Evolutionary conservation across 2,113 vertebrate species (phyloP), one percentile per base, ranked within the genome.

Genomic region (Nothocercus julius): DNA sequence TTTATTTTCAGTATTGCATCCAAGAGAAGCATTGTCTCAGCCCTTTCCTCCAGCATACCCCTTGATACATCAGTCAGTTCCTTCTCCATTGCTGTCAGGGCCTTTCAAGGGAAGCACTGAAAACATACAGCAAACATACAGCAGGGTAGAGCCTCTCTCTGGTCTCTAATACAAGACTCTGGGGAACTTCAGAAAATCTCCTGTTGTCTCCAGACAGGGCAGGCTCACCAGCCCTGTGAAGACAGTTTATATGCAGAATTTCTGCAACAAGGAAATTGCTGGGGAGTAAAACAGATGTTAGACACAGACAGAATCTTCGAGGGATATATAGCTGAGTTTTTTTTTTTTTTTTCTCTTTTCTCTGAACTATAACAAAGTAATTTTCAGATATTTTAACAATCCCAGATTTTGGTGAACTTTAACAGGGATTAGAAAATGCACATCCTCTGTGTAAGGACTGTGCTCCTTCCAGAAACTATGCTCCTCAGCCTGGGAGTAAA

Each of bases 381-480:
- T 91, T 76, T 93, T 82, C 70, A 91, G 25, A 76, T 47, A 49
- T 22, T 73, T 22, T 44, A 87, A 72, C 53, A 75, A 68, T 8
- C 6, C 8, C 84, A 58, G 22, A 64, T 69, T 87, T 69, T 82
- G 44, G 70, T 34, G 17, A 79, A 5, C 17, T 79, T 88, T 40
- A 86, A 84, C 38, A 87, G 38, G 8, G 7, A 68, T 1, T 27
- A 5, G 44, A 79, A 70, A 94, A 93, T 30, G 47, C 13, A 36
- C 28, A 88, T 54, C 28, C 32, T 74, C 38, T 63, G 9, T 16
- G 7, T 18, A 88, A 78, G 64, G 79, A 81, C 17, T 19, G 14
- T 15, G 16, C 6, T 47, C n/a, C 38, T 78, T 25, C 32, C 34
- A n/a, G 82, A 42, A 19, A 30, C 47, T 47, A 3, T 56, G 22